Base-by-base conservation (phyloP, 2,888 invertebrate species). In the Zhuqinia jingwanae region DNA sequence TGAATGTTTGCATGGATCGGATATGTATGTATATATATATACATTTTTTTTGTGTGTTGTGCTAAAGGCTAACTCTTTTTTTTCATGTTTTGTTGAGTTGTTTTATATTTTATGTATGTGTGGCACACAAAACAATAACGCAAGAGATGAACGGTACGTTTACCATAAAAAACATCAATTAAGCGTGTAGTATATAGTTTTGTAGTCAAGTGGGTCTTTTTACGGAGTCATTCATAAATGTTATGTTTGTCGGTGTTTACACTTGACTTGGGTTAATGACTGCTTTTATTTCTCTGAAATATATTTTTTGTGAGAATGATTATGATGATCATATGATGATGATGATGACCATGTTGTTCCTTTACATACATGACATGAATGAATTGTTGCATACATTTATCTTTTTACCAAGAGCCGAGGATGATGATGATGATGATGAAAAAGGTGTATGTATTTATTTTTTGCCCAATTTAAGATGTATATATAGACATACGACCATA, bases 201-300 rank as follows among this genome's bases (percentile, higher is more conserved):
- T n/a, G 47, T 70, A 70, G 70, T 70, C 70, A 70, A 70, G 70
- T 70, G n/a, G 70, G 70, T 70, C 68, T 47, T 60, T 22, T 60
- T 25, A 22, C 68, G 1, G 42, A 13, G 22, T 45, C 70, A 47
- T 70, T 70, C 25, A 47, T 20, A 42, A n/a, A 42, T 20, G 42
- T 17, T 30, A 60, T 58, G 11, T 58, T 65, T 17, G 10, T 30
- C 30, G 10, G 42, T 22, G 15, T 27, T 68, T 20, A 56, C 47
- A 5, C 25, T 47, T n/a, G n/a, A n/a, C 70, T 70, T 70, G 70
- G 70, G 70, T 70, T 70, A 70, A 70, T 47, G 70, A 70, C 70
- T 70, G 70, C 15, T 17, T 45, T 45, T 47, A 47, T 70, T 13
- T 70, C 10, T 25, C 22, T 45, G 5, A 22, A 42, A n/a, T n/a